These are phyloP conservation scores for Gallinago jamesoni DNA, from an alignment of 2,113 vertebrate genomes.

Conservation along the genomic window DNA sequence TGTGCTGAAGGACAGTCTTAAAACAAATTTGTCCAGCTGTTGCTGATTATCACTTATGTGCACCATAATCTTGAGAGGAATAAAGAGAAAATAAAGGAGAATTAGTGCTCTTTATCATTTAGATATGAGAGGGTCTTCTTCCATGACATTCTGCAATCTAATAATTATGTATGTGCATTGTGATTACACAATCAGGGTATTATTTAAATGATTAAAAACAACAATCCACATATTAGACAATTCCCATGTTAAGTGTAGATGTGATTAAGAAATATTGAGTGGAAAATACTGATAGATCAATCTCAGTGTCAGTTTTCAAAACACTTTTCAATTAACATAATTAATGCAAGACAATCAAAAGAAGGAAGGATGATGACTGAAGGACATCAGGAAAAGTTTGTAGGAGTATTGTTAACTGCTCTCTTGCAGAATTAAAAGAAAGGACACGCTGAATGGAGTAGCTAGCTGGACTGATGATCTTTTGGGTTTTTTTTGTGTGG, in stretches of 20 bases:
- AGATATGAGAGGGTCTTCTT: not conserved
- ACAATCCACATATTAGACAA: not conserved
- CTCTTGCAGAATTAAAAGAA: not conserved
- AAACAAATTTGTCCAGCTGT: not conserved
- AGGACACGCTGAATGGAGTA: not conserved
- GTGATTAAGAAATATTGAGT: not conserved
- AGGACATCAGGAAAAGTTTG: not conserved
- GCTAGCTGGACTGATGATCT: not conserved
- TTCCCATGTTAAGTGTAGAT: not conserved
- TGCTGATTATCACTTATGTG: not conserved
- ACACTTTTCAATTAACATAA: not conserved
- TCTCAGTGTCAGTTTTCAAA: not conserved
- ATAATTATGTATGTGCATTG: not conserved
- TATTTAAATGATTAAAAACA: not conserved
- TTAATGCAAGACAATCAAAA: not conserved
- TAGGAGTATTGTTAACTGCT: not conserved
- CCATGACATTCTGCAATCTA: not conserved
- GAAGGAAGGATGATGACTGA: not conserved
- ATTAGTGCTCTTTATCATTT: not conserved
- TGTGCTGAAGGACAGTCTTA: not conserved
- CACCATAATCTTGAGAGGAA: not conserved
- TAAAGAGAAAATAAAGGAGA: not conserved
- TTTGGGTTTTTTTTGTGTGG: fast-evolving
- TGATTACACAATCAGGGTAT: not conserved
- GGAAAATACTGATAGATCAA: not conserved